Evolutionary conservation across 2,797 vertebrate genomes (phyloP).

Genomic region (Neomorphus geoffroyi): DNA sequence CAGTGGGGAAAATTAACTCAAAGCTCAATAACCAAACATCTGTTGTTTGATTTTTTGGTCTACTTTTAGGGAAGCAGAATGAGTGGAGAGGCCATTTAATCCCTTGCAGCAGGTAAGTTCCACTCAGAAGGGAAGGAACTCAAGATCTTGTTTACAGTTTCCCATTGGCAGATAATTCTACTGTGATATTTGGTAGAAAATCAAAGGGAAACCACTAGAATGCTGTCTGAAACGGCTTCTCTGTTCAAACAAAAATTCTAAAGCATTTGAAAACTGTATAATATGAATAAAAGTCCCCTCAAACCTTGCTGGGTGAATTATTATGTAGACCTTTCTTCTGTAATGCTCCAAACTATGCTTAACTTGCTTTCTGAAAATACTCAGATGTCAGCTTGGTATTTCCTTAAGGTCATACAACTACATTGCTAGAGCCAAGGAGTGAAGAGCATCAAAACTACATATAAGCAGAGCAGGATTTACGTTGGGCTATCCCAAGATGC

Average conservation of each 20-base stretch:
- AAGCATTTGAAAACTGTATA: slow-evolving; percentile 13
- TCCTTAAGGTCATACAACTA: slow-evolving; percentile 4
- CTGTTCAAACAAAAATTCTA: neutral
- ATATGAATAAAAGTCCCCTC: neutral
- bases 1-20: neutral
- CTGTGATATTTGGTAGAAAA: slow-evolving; percentile 57
- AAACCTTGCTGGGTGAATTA: slow-evolving; percentile 20
- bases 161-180: slow-evolving; percentile 21
- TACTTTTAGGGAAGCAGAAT: slow-evolving; percentile 45
- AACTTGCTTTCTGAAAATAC: slow-evolving; percentile 50
- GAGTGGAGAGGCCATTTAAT: slow-evolving; percentile 19
- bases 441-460: neutral
- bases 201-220: slow-evolving; percentile 31
- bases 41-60: slow-evolving; percentile 21
- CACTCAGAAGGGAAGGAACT: slow-evolving; percentile 60
- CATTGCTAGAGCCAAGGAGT: neutral
- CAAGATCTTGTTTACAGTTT: slow-evolving; percentile 44
- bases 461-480: neutral
- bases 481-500: neutral
- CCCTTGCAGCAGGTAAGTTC: slow-evolving; percentile 53
- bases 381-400: slow-evolving; percentile 36
- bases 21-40: slow-evolving; percentile 28
- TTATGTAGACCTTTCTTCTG: neutral
- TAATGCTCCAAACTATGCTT: slow-evolving; percentile 15
- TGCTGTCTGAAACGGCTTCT: slow-evolving; percentile 17